These are phyloP conservation scores for Sarotherodon lohbergeri DNA, from an alignment of 2,113 vertebrate species.

Conservation along the genomic window DNA sequence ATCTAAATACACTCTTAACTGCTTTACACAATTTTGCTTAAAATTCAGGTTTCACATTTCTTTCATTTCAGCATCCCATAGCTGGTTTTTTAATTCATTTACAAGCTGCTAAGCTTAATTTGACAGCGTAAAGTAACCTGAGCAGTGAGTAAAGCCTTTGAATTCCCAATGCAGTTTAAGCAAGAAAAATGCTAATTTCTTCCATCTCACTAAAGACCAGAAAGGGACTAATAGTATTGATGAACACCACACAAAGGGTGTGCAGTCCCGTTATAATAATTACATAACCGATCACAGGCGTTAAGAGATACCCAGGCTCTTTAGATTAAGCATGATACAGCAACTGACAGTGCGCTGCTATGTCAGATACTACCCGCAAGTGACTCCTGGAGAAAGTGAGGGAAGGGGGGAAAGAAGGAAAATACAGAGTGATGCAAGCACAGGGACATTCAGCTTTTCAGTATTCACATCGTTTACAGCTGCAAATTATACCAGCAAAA, in stretches of 20 bases:
- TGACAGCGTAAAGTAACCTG: neutral
- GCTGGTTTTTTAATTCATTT: neutral
- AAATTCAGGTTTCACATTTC: neutral
- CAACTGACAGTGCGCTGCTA: conserved; percentile 14
- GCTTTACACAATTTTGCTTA: neutral
- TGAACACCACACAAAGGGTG: conserved; percentile 7
- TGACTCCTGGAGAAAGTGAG: conserved; percentile 11
- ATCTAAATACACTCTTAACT: neutral
- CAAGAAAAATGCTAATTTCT: neutral
- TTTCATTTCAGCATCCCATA: neutral
- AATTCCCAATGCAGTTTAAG: neutral
- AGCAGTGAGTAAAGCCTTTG: neutral
- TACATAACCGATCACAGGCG: conserved; percentile 34
- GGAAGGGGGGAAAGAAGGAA: neutral
- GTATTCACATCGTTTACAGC: conserved; percentile 26
- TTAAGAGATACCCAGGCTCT: conserved; percentile 30
- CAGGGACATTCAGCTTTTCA: conserved; percentile 25
- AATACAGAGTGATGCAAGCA: conserved; percentile 37
- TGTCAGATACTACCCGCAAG: conserved; percentile 26
- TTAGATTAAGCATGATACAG: conserved; percentile 34
- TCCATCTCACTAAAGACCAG: neutral
- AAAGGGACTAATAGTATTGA: neutral
- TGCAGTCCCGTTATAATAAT: conserved; percentile 28
- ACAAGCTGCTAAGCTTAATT: neutral
- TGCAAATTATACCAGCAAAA: conserved; percentile 13